Conservation (phyloP, 2,113 vertebrate genomes). For the Polyodon spathula region DNA sequence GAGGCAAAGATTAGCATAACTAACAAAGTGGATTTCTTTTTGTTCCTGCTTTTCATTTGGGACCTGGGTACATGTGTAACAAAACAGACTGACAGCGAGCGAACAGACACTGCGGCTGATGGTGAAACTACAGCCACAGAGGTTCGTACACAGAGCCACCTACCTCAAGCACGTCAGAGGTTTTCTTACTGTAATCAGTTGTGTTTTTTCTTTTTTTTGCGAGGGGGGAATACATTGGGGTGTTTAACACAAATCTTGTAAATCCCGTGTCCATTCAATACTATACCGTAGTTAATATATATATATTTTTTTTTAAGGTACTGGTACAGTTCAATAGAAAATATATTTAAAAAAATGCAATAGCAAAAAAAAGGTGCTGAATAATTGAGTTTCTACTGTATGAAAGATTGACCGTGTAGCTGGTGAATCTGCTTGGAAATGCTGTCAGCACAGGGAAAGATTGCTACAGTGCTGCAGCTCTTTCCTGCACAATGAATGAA, state of each 20-base stretch:
- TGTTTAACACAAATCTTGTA: not conserved
- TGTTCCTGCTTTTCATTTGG: constrained; percentile 65
- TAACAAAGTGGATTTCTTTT: constrained; percentile 68
- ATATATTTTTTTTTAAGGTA: no score
- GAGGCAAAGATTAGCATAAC: constrained; percentile 11
- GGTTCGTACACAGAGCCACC: constrained; percentile 61
- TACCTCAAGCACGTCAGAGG: not conserved
- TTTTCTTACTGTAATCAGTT: constrained; percentile 2
- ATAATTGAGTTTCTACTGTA: not conserved
- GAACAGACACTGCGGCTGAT: constrained; percentile 82
- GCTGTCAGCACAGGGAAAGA: no score
- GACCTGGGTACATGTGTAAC: constrained; percentile 49
- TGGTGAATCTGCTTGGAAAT: no score
- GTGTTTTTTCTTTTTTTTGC: not conserved
- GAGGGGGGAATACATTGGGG: not conserved
- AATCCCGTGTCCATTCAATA: no score
- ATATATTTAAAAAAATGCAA: no score
- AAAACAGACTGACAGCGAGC: constrained; percentile 89
- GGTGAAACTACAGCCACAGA: constrained; percentile 88
- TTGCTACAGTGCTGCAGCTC: no score
- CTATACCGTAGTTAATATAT: no score
- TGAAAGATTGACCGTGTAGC: not conserved
- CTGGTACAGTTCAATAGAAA: no score
- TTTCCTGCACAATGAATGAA: no score
- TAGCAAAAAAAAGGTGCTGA: not conserved